Evolutionary conservation across 2,797 vertebrate species (phyloP).

Genomic region (Sebastes matsubarae): DNA sequence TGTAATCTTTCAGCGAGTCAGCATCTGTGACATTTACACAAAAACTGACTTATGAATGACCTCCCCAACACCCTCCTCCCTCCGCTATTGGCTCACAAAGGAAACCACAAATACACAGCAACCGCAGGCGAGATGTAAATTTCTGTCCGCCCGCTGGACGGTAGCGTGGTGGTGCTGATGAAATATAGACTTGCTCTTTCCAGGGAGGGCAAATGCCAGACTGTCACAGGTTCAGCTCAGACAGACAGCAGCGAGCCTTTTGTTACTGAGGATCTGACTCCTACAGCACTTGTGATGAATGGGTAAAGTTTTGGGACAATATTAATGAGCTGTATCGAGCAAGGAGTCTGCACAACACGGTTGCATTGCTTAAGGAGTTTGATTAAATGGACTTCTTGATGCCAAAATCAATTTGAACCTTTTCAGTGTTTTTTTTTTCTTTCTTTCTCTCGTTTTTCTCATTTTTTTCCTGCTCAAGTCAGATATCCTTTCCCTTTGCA

Average conservation of each 20-base stretch:
- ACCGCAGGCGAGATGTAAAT: constrained; percentile 31
- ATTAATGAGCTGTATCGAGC: constrained; percentile 59
- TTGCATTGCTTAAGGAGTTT: constrained; percentile 69
- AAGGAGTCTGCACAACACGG: constrained; percentile 24
- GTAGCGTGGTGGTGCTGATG: constrained; percentile 25
- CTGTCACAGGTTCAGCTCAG: constrained; percentile 30
- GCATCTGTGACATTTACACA: constrained; percentile 63
- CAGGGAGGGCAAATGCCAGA: constrained; percentile 47
- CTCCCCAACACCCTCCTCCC: neutral
- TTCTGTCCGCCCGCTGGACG: constrained; percentile 23
- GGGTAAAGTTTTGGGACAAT: constrained; percentile 50
- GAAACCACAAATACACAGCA: constrained; percentile 2
- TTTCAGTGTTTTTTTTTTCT: constrained; percentile 20
- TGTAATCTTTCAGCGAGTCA: constrained; percentile 32
- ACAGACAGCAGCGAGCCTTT: constrained; percentile 34
- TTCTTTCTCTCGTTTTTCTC: neutral
- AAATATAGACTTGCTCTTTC: constrained; percentile 60
- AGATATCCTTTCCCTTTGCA: constrained; percentile 21
- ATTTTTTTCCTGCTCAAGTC: neutral
- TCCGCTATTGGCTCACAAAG: neutral
- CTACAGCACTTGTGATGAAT: constrained; percentile 53
- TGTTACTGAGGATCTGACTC: constrained; percentile 22
- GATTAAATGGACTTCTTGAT: constrained; percentile 82
- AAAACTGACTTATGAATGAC: constrained; percentile 40
- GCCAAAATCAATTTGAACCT: constrained; percentile 61